These are phyloP conservation scores for Luperina testacea DNA, from an alignment of 2,888 invertebrate species.

Conservation along the genomic window DNA sequence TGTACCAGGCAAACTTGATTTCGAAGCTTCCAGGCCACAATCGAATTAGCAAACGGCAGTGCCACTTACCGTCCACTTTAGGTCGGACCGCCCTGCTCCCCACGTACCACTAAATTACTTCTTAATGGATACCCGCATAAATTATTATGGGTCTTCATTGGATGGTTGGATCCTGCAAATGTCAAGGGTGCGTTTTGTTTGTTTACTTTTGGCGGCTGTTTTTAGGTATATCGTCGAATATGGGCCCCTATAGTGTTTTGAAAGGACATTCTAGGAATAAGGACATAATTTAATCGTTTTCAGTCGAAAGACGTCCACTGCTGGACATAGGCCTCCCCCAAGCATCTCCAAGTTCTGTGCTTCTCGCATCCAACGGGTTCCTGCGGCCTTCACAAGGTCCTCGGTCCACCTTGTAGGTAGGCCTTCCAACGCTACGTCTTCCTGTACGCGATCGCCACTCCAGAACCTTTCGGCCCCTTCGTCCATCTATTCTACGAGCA, in stretches of 20 bases:
- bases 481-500: too few relatives aligned
- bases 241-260: slow-evolving; percentile 5
- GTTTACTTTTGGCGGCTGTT: slow-evolving; percentile 38
- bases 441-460: too few relatives aligned
- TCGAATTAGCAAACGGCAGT: slow-evolving; percentile 70
- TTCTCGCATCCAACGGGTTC: too few relatives aligned
- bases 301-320: too few relatives aligned
- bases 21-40: slow-evolving; percentile 58
- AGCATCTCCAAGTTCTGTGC: too few relatives aligned
- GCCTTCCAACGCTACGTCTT: too few relatives aligned
- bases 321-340: too few relatives aligned
- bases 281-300: slow-evolving; percentile 10
- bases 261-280: slow-evolving; percentile 5
- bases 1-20: slow-evolving; percentile 66
- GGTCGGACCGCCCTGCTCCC: slow-evolving; percentile 60
- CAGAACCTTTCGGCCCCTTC: too few relatives aligned
- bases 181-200: slow-evolving; percentile 59
- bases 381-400: too few relatives aligned
- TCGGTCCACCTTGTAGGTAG: too few relatives aligned
- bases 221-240: slow-evolving; percentile 14
- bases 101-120: slow-evolving; percentile 62
- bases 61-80: slow-evolving; percentile 72
- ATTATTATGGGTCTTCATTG: slow-evolving; percentile 56
- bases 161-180: slow-evolving; percentile 58
- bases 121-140: slow-evolving; percentile 61